Evolutionary conservation across 2,797 vertebrate genomes (phyloP).

Genomic region (Australoheros facetus): DNA sequence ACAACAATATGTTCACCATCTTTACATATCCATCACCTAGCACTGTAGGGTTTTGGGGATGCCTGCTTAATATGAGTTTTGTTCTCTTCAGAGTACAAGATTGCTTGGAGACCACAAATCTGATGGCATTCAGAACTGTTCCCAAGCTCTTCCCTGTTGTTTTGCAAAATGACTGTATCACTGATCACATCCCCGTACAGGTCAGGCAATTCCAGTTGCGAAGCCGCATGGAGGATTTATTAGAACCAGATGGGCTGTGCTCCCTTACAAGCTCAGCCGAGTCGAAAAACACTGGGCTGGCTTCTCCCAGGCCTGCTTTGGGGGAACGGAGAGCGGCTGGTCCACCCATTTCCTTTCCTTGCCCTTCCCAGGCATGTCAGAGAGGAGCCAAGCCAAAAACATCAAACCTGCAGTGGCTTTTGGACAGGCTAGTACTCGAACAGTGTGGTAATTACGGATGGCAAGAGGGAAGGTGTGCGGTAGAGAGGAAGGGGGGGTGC

Average conservation of each 20-base stretch:
- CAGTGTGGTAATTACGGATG: constrained; percentile 83
- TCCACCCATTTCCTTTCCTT: constrained; percentile 95
- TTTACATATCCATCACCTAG: constrained; percentile 58
- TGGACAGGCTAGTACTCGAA: constrained; percentile 79
- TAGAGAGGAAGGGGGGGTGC: constrained; percentile 65
- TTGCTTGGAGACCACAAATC: constrained; percentile 43
- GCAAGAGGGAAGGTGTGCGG: constrained; percentile 79
- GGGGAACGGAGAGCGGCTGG: constrained; percentile 82
- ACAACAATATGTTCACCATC: constrained; percentile 56
- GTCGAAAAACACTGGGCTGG: constrained; percentile 80
- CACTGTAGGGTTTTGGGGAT: constrained; percentile 41
- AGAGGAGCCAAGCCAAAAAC: constrained; percentile 88
- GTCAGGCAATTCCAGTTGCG: constrained; percentile 75
- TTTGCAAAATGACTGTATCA: constrained; percentile 66
- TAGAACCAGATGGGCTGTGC: constrained; percentile 84
- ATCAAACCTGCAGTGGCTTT: constrained; percentile 85
- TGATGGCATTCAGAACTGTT: constrained; percentile 49
- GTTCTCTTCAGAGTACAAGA: constrained; percentile 48
- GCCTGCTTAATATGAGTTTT: constrained; percentile 59
- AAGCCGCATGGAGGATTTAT: constrained; percentile 79
- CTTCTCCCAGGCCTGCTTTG: constrained; percentile 79
- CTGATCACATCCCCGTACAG: constrained; percentile 73
- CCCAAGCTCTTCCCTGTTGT: constrained; percentile 59
- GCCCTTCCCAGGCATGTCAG: constrained; percentile 94
- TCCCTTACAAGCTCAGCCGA: constrained; percentile 75